Evolutionary conservation across 2,797 vertebrate species (phyloP).

Genomic region (Spea hammondii): DNA sequence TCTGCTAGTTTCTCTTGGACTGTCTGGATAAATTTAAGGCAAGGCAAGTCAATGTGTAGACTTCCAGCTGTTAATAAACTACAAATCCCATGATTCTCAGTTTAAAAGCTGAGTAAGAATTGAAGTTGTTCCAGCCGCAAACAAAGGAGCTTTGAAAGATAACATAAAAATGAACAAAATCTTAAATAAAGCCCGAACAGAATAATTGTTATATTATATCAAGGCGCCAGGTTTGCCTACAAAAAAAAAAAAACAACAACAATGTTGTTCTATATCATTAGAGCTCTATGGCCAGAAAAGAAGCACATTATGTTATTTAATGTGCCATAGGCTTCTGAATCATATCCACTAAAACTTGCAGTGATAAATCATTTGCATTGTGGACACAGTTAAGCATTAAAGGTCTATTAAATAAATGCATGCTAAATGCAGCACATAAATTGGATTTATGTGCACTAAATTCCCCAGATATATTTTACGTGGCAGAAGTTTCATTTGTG

Average conservation of each 20-base stretch:
- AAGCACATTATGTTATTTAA: background rate
- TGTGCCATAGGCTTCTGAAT: background rate
- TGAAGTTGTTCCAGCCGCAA: constrained; percentile 9
- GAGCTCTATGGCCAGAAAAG: background rate
- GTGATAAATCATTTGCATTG: background rate
- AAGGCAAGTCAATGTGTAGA: too few relatives aligned
- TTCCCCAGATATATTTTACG: background rate
- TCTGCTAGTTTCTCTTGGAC: background rate
- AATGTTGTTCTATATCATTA: background rate
- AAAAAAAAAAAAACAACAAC: background rate
- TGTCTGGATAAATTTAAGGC: background rate
- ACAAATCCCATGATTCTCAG: background rate
- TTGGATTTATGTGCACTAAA: background rate
- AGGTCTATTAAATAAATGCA: background rate
- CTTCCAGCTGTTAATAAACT: too few relatives aligned
- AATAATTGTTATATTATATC: background rate
- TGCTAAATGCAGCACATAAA: background rate
- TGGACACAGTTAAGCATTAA: background rate
- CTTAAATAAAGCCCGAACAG: background rate
- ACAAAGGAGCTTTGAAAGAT: background rate
- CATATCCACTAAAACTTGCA: background rate
- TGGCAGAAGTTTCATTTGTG: background rate
- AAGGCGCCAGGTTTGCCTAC: background rate
- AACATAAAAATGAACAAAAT: background rate
- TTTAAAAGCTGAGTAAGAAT: background rate